These are phyloP conservation scores for Gymnothorax reevesii DNA, from an alignment of 2,797 vertebrate species.

Conservation along the genomic window DNA sequence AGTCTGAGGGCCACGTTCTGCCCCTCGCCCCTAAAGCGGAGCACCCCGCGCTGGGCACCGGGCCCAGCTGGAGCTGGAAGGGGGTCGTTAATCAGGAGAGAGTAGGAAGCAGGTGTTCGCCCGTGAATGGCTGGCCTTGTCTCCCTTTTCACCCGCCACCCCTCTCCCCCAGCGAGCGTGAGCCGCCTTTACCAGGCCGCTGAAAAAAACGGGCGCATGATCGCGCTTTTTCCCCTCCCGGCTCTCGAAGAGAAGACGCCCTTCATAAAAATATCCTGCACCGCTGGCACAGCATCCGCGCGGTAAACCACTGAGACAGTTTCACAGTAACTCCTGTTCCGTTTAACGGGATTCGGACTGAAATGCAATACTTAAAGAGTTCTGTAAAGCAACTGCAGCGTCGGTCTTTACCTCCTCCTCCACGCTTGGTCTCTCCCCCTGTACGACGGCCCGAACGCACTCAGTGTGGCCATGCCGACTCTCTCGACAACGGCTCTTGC, in stretches of 20 bases:
- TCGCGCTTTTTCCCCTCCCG: slow-evolving; percentile 59
- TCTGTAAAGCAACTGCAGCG: slow-evolving; percentile 34
- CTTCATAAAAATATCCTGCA: slow-evolving; percentile 64
- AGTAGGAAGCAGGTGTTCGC: slow-evolving; percentile 69
- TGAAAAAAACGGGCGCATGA: slow-evolving; percentile 57
- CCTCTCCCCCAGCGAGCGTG: slow-evolving; percentile 44
- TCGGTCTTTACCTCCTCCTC: not conserved
- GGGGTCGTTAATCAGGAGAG: slow-evolving; percentile 40
- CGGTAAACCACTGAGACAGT: slow-evolving; percentile 49
- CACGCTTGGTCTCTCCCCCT: not conserved
- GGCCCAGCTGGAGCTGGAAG: slow-evolving; percentile 21
- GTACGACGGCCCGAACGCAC: not conserved
- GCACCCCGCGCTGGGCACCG: not conserved
- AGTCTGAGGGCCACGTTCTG: not conserved
- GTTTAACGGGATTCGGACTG: slow-evolving; percentile 55
- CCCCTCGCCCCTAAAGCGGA: not conserved
- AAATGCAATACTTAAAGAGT: slow-evolving; percentile 61
- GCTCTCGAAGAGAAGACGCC: slow-evolving; percentile 63
- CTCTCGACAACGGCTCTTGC: slow-evolving; percentile 25
- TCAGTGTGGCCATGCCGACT: slow-evolving; percentile 20
- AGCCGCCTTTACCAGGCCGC: slow-evolving; percentile 59
- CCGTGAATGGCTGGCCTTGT: slow-evolving; percentile 78
- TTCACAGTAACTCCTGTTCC: slow-evolving; percentile 42
- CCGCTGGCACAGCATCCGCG: slow-evolving; percentile 53
- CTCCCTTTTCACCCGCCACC: slow-evolving; percentile 48